These are phyloP conservation scores for Cheilosia urbana DNA, from an alignment of 2,888 invertebrate species.

Conservation along the genomic window DNA sequence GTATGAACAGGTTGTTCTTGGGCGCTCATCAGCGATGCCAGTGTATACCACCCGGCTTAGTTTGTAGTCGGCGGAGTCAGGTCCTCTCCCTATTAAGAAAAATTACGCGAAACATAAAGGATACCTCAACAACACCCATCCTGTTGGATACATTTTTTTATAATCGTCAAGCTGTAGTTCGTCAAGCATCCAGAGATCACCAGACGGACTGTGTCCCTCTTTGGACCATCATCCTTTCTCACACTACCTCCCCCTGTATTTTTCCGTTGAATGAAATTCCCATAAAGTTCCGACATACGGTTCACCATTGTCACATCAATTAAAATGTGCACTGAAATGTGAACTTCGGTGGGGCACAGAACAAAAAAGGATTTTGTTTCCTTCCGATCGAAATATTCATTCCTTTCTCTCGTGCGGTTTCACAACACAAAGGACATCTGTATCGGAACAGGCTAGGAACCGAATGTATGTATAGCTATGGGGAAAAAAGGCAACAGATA, in stretches of 20 bases:
- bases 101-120: no score
- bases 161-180: background rate
- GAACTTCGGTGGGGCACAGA: constrained; percentile 51
- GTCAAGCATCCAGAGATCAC: background rate
- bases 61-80: no score
- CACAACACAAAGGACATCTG: constrained; percentile 67
- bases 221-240: constrained; percentile 12
- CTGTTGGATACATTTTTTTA: background rate
- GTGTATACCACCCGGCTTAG: no score
- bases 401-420: constrained; percentile 56
- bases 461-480: constrained; percentile 9
- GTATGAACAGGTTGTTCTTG: constrained; percentile 2
- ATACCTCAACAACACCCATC: no score
- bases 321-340: constrained; percentile 75
- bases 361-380: constrained; percentile 62
- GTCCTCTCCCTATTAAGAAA: no score
- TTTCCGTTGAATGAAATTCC: constrained; percentile 66
- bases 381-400: constrained; percentile 68
- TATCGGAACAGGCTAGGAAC: constrained; percentile 45
- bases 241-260: constrained; percentile 4
- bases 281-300: constrained; percentile 69
- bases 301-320: constrained; percentile 74
- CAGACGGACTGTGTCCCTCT: background rate
- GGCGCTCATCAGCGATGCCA: no score
- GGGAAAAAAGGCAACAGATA: constrained; percentile 41